A percentile compares a stretch with the other conserved stretches of the same genome.
Conservation (phyloP, 2,113 vertebrate species). For the Prunella himalayana region DNA sequence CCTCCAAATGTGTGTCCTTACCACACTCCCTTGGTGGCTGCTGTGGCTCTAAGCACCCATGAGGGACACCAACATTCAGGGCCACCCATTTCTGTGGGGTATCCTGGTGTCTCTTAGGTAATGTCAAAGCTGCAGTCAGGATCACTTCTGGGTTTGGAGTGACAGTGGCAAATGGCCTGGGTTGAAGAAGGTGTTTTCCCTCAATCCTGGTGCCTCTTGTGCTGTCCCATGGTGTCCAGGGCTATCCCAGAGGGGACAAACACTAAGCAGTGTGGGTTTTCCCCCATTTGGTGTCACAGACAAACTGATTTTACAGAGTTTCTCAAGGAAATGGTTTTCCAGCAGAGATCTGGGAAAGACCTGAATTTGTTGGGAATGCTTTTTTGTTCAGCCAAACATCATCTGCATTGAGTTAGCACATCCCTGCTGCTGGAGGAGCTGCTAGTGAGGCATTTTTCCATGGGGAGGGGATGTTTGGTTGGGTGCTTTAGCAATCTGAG, state of each 20-base stretch:
- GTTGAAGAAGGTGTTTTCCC: neutral
- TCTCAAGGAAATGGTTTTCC: slow-evolving; percentile 19
- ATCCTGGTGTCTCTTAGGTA: neutral
- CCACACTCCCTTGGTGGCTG: neutral
- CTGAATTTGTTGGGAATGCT: neutral
- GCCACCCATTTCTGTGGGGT: neutral
- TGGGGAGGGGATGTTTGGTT: slow-evolving; percentile 36
- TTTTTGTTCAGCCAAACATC: slow-evolving; percentile 22
- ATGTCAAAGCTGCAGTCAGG: neutral
- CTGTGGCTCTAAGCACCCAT: neutral
- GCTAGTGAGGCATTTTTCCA: neutral
- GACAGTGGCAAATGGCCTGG: neutral
- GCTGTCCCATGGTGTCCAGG: neutral
- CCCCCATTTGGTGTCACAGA: neutral
- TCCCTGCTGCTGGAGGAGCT: slow-evolving; percentile 5
- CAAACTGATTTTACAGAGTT: slow-evolving; percentile 10
- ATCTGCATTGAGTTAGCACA: neutral
- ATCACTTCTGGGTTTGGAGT: neutral
- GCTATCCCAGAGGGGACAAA: neutral
- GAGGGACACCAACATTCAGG: neutral
- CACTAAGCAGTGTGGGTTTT: neutral
- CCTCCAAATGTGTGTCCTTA: neutral
- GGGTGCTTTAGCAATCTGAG: slow-evolving; percentile 11
- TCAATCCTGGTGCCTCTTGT: neutral
- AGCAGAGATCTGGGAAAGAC: neutral